Evolutionary conservation across 1,140 invertebrate genomes (phyloP).

Genomic region (Anoplolepis gracilipes): DNA sequence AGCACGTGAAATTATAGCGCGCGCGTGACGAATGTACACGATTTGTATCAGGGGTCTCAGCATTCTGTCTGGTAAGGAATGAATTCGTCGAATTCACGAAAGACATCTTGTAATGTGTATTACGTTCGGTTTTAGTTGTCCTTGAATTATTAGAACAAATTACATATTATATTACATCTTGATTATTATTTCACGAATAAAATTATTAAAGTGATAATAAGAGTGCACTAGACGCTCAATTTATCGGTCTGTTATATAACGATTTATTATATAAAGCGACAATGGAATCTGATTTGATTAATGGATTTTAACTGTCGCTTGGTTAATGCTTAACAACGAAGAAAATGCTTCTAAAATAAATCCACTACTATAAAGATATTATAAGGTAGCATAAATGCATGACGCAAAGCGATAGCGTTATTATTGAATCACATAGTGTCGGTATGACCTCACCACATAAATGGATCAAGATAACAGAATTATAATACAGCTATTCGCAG

Average conservation of each 20-base stretch:
- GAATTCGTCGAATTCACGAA: not conserved
- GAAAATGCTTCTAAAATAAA: not conserved
- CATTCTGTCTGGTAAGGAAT: not conserved
- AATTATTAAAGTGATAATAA: too few species aligned
- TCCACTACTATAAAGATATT: not conserved
- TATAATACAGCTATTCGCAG: not conserved
- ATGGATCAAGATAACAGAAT: conserved; percentile 6
- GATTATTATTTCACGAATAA: too few species aligned
- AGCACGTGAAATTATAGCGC: conserved; percentile 56
- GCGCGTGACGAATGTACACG: conserved; percentile 37
- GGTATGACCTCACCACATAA: not conserved
- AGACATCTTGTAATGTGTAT: too few species aligned
- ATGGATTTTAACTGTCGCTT: too few species aligned
- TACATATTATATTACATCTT: too few species aligned
- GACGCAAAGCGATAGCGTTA: not conserved
- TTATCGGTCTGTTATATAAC: too few species aligned
- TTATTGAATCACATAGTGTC: not conserved
- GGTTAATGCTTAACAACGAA: not conserved
- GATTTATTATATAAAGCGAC: too few species aligned
- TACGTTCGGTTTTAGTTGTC: too few species aligned
- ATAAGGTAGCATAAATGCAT: not conserved
- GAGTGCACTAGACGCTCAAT: too few species aligned
- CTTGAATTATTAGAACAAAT: too few species aligned
- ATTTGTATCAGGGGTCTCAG: not conserved
- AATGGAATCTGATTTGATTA: too few species aligned